Base-by-base conservation (phyloP, 2,888 invertebrate species). In the Monoplex corrugatus region DNA sequence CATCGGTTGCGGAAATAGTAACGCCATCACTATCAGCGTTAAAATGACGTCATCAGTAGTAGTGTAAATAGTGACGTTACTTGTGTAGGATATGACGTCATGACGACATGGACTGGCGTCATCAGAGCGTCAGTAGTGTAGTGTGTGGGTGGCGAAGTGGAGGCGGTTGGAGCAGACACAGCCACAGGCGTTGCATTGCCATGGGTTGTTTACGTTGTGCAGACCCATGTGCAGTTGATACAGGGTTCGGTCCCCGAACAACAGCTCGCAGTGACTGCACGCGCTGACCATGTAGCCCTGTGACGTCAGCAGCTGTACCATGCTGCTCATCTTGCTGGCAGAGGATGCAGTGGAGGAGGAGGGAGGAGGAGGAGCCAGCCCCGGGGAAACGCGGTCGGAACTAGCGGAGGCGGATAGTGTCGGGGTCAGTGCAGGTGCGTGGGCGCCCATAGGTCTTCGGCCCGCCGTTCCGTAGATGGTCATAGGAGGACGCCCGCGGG, bases 151-250 rank as follows among this genome's bases (percentile, higher is more conserved):
- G 97, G 99, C 98, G 97, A 99, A 99, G 96, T 99, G 98, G 96
- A 99, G 99, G 89, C 99, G 98, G 95, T 99, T 98, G 96, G 98
- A 98, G 96, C 98, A 98, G 96, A 98, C 98, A 96, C 98, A 98
- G 86, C 99, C 99, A 96, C 99, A 99, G 93, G 99, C 98, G 96
- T 99, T 99, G 96, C 99, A 99, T 96, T 98, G 98, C 98, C 98
- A 99, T 0, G 99, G 99, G 96, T 99, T 99, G 93, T 98, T 98
- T 95, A 98, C 98, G 93, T 99, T 99, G 97, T 99, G 99, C 96
- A 99, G 98, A 93, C 99, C 99, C 97, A 99, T 99, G 97, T 99
- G 99, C 92, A 99, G 97, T 96, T 99, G 98, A 96, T 99, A 99
- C 89, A 99, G 97, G 0, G 99, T 99, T 95, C 98, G 98, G 96